Conservation (phyloP, 1,140 invertebrate genomes). For the Nymphalis io region DNA sequence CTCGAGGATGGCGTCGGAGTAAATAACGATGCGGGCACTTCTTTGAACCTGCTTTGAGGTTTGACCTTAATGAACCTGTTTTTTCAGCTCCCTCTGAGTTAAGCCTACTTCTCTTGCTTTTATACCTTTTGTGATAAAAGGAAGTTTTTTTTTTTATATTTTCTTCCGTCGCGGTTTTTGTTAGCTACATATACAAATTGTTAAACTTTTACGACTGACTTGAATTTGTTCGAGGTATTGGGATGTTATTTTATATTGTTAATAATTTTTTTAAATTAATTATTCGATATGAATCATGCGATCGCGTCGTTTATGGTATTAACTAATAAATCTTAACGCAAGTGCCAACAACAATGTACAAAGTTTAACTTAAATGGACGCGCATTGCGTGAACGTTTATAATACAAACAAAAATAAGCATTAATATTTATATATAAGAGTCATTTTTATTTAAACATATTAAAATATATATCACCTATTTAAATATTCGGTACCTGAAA, state of each 20-base stretch:
- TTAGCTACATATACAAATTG: too few species aligned
- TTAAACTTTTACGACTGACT: too few species aligned
- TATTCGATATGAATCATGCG: too few species aligned
- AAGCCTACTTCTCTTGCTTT: slow-evolving; percentile 14
- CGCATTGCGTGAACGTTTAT: too few species aligned
- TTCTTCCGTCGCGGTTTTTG: background rate
- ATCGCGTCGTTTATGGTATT: too few species aligned
- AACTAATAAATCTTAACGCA: too few species aligned
- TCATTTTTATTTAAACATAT: background rate
- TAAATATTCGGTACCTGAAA: slow-evolving; percentile 13
- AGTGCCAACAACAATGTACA: too few species aligned
- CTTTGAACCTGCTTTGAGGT: slow-evolving; percentile 29
- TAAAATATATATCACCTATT: background rate
- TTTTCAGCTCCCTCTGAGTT: slow-evolving; percentile 17
- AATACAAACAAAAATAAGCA: background rate
- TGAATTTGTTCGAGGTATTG: too few species aligned
- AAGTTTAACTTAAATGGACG: too few species aligned
- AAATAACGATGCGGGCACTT: slow-evolving; percentile 17
- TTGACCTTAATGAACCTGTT: slow-evolving; percentile 37
- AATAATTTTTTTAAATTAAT: too few species aligned
- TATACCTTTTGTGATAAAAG: slow-evolving; percentile 1
- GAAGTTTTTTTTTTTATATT: slow-evolving; percentile 12
- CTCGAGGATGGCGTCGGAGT: slow-evolving; percentile 1
- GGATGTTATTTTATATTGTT: too few species aligned
- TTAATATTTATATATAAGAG: background rate